Percentiles rank a stretch among this genome's conserved stretches.
phyloP scores from a whole-genome alignment of 1,140 invertebrate genomes.

The Phenacoccus solenopsis region DNA sequence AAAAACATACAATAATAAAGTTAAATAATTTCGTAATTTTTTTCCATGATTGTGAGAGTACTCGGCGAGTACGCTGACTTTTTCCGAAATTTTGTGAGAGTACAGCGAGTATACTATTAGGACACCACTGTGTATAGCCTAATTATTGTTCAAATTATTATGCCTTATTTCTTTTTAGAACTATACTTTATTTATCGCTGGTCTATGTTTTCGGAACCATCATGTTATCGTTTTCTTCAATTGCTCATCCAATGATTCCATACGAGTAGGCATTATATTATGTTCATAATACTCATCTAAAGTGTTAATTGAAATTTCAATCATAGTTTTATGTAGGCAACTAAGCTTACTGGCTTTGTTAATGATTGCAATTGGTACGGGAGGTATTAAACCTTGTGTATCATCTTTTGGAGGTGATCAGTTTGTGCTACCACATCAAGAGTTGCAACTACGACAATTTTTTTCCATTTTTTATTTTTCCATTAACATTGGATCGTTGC shows the following conservation, averaged over 20 bases:
- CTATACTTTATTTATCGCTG: slow-evolving; percentile 76
- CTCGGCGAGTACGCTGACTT: no score
- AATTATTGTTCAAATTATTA: no score
- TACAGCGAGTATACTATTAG: no score
- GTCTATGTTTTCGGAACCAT: slow-evolving; percentile 76
- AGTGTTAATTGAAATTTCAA: not conserved
- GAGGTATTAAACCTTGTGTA: slow-evolving; percentile 96
- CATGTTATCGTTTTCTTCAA: slow-evolving; percentile 54
- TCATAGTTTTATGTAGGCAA: no score
- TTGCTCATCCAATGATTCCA: slow-evolving; percentile 31
- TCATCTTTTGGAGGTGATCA: slow-evolving; percentile 96
- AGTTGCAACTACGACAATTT: slow-evolving; percentile 60
- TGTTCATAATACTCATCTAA: not conserved
- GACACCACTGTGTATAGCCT: no score
- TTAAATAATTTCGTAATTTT: not conserved
- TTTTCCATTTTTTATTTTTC: slow-evolving; percentile 91
- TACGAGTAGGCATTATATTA: not conserved
- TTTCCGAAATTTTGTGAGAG: no score
- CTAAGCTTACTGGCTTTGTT: slow-evolving; percentile 53
- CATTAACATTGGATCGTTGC: slow-evolving; percentile 81
- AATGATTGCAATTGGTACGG: slow-evolving; percentile 79
- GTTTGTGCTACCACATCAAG: slow-evolving; percentile 67
- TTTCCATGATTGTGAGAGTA: not conserved
- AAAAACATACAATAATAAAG: no score
- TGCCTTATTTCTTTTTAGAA: slow-evolving; percentile 39